Evolutionary conservation across 2,888 invertebrate species (phyloP).

Genomic region (Leptinotarsa juncta): DNA sequence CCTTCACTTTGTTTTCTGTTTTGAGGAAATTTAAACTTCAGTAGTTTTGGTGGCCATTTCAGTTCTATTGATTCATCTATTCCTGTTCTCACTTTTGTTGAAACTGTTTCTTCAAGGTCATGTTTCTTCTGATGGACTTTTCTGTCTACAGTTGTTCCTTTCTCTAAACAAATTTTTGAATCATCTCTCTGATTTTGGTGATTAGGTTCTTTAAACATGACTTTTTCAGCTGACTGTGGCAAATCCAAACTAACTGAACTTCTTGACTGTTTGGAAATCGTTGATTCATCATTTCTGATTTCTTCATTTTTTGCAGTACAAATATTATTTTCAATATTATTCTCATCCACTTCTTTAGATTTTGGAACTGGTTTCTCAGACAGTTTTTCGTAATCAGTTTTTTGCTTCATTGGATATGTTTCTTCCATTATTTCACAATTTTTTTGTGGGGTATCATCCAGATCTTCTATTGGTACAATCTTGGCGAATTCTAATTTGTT

Average conservation of each 20-base stretch:
- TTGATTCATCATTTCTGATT: not conserved
- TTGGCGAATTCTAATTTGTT: not conserved
- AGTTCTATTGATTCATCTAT: not conserved
- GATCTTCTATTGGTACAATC: not conserved
- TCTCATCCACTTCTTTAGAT: too few relatives aligned
- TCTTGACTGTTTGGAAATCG: not conserved
- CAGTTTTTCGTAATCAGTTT: not conserved
- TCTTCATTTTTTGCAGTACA: too few relatives aligned
- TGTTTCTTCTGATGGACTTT: not conserved
- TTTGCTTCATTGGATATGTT: not conserved
- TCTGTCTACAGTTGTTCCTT: not conserved
- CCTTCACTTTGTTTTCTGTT: not conserved
- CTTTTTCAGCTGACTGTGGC: too few relatives aligned
- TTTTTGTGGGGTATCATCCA: not conserved
- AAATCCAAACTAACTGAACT: too few relatives aligned
- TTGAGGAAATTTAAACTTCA: not conserved
- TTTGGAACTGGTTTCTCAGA: too few relatives aligned
- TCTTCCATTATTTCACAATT: not conserved
- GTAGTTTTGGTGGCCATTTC: not conserved
- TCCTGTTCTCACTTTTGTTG: not conserved
- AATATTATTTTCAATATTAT: too few relatives aligned
- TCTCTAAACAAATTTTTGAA: too few relatives aligned
- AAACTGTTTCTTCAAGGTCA: not conserved
- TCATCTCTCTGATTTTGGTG: too few relatives aligned
- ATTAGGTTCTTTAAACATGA: too few relatives aligned